phyloP scores from a whole-genome alignment of 2,888 invertebrate genomes.

The Tortrix viridana region DNA sequence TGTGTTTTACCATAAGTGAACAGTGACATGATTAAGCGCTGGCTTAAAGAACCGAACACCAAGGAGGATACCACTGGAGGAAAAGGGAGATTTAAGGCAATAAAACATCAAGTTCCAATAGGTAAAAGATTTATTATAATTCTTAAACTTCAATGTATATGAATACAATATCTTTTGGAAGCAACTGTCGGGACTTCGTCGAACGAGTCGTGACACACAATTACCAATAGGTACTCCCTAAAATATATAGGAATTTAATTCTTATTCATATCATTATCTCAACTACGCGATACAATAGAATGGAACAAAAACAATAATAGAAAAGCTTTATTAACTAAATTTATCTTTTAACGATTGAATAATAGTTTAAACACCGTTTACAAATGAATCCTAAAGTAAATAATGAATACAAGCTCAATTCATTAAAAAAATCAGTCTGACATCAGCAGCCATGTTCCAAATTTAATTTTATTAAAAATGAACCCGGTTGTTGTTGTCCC shows the following conservation, averaged over 20 bases:
- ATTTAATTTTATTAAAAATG: constrained; percentile 45
- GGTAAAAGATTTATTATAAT: constrained; percentile 65
- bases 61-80: too few relatives aligned
- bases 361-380: constrained; percentile 30
- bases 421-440: constrained; percentile 59
- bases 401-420: constrained; percentile 43
- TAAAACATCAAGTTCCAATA: constrained; percentile 48
- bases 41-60: too few relatives aligned
- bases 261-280: constrained; percentile 19
- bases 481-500: constrained; percentile 62
- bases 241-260: constrained; percentile 43
- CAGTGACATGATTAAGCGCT: too few relatives aligned
- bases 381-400: constrained; percentile 35
- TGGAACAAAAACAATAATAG: constrained; percentile 44
- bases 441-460: constrained; percentile 61
- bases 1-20: too few relatives aligned
- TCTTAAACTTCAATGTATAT: constrained; percentile 68
- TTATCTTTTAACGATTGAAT: constrained; percentile 26
- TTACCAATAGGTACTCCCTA: constrained; percentile 34
- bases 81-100: constrained; percentile 28
- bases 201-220: constrained; percentile 21
- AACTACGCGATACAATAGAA: constrained; percentile 26
- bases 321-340: constrained; percentile 40
- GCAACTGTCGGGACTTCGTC: constrained; percentile 71
- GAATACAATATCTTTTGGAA: constrained; percentile 76